phyloP scores from a whole-genome alignment of 2,797 vertebrate species.

The Gymnocypris eckloni region DNA sequence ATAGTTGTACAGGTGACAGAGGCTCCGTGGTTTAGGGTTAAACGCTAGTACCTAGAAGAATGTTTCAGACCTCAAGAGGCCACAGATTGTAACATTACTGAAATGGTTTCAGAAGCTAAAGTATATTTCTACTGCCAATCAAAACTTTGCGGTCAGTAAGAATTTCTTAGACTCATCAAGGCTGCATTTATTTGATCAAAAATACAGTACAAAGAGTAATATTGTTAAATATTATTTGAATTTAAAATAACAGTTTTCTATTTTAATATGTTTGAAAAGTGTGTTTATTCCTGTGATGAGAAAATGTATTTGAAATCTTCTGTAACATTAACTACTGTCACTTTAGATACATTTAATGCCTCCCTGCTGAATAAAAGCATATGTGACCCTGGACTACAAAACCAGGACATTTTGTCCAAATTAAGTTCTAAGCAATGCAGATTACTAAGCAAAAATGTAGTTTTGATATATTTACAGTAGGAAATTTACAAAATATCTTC shows the following conservation, averaged over 20 bases:
- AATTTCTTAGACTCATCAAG: background rate
- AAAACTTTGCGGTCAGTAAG: background rate
- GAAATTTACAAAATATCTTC: background rate
- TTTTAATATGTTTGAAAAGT: background rate
- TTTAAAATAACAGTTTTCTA: background rate
- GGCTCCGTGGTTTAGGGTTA: background rate
- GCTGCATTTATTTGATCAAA: background rate
- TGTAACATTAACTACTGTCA: no score
- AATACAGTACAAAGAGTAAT: background rate
- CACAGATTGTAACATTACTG: background rate
- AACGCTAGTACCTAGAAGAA: background rate
- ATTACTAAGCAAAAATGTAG: background rate
- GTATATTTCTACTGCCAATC: background rate
- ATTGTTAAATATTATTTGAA: background rate
- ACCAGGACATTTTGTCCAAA: background rate
- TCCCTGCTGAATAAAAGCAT: background rate
- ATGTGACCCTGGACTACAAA: no score
- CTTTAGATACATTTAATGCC: no score
- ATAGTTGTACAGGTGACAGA: background rate
- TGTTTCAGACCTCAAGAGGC: background rate
- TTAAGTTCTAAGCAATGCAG: background rate
- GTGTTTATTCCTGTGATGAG: no score
- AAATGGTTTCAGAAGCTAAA: background rate
- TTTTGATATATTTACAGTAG: background rate
- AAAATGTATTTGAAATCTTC: no score